Percentiles rank a stretch among this genome's conserved stretches.
Evolutionary conservation across 2,888 invertebrate genomes (phyloP).

Genomic region (Deilephila elpenor): DNA sequence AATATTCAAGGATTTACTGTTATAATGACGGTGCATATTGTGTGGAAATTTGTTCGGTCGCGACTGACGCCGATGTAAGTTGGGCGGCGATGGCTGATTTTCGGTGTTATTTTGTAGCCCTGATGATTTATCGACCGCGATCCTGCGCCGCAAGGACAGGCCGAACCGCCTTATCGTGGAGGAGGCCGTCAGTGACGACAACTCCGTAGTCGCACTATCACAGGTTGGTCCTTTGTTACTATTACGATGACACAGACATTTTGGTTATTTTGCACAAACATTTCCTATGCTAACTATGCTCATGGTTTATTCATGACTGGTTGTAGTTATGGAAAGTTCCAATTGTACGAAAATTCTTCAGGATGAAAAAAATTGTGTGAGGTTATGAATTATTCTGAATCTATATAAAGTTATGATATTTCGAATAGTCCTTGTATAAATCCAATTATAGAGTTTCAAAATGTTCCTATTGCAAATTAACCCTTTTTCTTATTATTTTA

Average conservation of each 20-base stretch:
- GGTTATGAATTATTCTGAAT: background rate
- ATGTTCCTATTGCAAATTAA: no score
- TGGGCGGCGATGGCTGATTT: constrained; percentile 33
- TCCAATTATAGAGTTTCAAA: no score
- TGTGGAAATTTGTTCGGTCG: background rate
- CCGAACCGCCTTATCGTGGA: constrained; percentile 99
- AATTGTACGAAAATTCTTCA: background rate
- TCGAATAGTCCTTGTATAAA: no score
- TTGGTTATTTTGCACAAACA: constrained; percentile 10
- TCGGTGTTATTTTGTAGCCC: constrained; percentile 77
- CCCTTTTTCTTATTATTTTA: no score
- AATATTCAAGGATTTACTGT: background rate
- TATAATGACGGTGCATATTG: constrained; percentile 13
- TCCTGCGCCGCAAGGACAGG: constrained; percentile 98
- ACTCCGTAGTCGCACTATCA: constrained; percentile 98
- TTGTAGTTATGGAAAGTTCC: constrained; percentile 6
- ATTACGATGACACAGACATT: constrained; percentile 24
- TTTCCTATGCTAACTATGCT: background rate
- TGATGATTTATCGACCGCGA: constrained; percentile 98
- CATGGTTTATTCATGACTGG: background rate
- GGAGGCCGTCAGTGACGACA: constrained; percentile 99
- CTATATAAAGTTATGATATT: no score
- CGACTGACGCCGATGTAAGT: constrained; percentile 15
- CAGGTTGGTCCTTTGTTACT: constrained; percentile 86
- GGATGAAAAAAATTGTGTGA: background rate